Evolutionary conservation across 53 echinoderm and acorn worm species (phyloP).

Genomic region (Hippasteria phrygiana): DNA sequence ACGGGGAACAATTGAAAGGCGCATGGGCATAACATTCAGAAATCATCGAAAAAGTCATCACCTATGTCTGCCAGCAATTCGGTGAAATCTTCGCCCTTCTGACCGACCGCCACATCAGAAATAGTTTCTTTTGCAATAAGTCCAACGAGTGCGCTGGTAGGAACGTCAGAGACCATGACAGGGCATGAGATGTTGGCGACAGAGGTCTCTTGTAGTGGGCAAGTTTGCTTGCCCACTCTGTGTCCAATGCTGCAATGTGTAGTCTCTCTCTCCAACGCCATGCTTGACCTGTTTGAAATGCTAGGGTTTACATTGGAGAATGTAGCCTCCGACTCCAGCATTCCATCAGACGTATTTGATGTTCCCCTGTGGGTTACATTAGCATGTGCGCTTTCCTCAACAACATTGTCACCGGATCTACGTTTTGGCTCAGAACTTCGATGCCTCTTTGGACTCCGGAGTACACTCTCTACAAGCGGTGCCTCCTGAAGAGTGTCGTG

Average conservation of each 20-base stretch:
- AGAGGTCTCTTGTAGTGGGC: not conserved
- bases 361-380: not conserved
- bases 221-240: not conserved
- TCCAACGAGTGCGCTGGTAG: not conserved
- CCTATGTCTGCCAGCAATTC: constrained; percentile 43
- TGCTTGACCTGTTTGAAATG: not conserved
- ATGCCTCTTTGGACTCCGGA: not conserved
- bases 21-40: not conserved
- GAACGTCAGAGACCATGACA: not conserved
- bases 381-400: not conserved
- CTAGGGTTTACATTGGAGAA: not conserved
- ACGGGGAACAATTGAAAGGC: not conserved
- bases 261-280: not conserved
- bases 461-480: not conserved
- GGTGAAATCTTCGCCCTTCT: constrained; percentile 31
- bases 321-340: not conserved
- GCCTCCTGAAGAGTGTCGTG: not conserved
- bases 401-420: not conserved
- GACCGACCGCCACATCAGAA: not conserved
- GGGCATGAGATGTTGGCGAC: too few relatives aligned
- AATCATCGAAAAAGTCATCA: constrained; percentile 51
- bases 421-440: not conserved
- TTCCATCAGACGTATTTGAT: not conserved
- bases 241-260: not conserved
- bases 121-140: not conserved